Base-by-base conservation (phyloP, 2,113 vertebrate species). In the Myotis lucifugus region DNA sequence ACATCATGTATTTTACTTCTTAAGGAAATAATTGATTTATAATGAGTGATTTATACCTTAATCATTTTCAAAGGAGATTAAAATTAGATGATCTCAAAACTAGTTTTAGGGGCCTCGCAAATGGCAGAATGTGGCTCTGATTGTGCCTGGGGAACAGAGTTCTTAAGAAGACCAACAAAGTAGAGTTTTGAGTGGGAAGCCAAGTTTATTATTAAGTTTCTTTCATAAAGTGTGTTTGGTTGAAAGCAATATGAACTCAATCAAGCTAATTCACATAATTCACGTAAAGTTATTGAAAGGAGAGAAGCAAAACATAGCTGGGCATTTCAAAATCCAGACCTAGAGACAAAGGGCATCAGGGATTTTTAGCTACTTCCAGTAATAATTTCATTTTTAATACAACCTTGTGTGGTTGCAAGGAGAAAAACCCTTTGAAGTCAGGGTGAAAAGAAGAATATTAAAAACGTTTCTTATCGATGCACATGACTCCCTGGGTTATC, bases 21-120 rank as follows among this genome's bases (percentile, higher is more conserved):
- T 52, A 67, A 64, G 54, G 59, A 93, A 69, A 81, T 19, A 78
- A 90, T 90, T 89, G 88, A 82, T 84, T 96, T 67, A 18, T 73
- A 66, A 87, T 69, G 32, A 72, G 29, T 73, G 66, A 88, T 73
- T 88, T 82, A 79, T 72, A 17, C 19, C 69, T 93, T 87, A 79
- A 89, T 89, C 21, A 15, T 90, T 85, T 92, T 86, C 77, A 73
- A 46, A 85, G 56, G 85, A 84, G 34, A 88, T 74, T 88, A 66
- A 91, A 87, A 89, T 93, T 23, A 89, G 92, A 72, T 94, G 25
- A 81, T 29, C 72, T 4, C 21, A 29, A 73, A 89, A 61, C 37
- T 69, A 17, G n/a, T 79, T 88, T 88, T 14, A 86, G 64, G 42
- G 46, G 0, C 12, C 69, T 59, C 37, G 7, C 74, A 82, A 81